Evolutionary conservation across 2,113 vertebrate genomes (phyloP).

Genomic region (Rhinopomastus cyanomelas): DNA sequence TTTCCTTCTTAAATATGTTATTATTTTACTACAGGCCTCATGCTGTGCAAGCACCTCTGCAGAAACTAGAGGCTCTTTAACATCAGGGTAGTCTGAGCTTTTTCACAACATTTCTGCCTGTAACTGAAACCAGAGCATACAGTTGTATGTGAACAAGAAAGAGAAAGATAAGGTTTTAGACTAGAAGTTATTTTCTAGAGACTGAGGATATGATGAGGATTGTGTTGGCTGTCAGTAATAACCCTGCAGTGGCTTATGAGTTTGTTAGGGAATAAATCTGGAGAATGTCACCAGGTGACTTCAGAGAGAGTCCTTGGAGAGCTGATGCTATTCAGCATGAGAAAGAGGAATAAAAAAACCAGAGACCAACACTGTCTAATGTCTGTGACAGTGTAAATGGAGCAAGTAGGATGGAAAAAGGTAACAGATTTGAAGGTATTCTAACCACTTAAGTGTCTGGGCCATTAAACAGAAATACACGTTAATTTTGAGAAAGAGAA

Average conservation of each 20-base stretch:
- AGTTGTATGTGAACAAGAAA: background rate
- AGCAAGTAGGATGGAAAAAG: background rate
- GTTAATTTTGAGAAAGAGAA: constrained; percentile 18
- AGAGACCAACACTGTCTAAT: background rate
- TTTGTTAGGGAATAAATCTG: background rate
- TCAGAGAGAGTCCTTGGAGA: background rate
- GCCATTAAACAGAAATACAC: background rate
- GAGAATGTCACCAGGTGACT: background rate
- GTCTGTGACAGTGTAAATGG: background rate
- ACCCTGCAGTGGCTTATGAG: background rate
- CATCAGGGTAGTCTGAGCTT: background rate
- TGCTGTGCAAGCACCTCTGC: background rate
- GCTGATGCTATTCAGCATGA: background rate
- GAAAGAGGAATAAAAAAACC: background rate
- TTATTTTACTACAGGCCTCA: background rate
- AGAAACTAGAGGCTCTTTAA: background rate
- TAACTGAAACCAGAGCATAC: background rate
- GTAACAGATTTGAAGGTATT: background rate
- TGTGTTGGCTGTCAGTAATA: background rate
- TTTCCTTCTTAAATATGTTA: background rate
- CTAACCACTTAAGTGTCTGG: background rate
- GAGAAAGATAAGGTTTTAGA: background rate
- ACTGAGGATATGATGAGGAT: background rate
- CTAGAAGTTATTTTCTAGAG: background rate
- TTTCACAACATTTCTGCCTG: background rate